Evolutionary conservation across 2,888 invertebrate species (phyloP).

Genomic region (Pardosa pseudoannulata): DNA sequence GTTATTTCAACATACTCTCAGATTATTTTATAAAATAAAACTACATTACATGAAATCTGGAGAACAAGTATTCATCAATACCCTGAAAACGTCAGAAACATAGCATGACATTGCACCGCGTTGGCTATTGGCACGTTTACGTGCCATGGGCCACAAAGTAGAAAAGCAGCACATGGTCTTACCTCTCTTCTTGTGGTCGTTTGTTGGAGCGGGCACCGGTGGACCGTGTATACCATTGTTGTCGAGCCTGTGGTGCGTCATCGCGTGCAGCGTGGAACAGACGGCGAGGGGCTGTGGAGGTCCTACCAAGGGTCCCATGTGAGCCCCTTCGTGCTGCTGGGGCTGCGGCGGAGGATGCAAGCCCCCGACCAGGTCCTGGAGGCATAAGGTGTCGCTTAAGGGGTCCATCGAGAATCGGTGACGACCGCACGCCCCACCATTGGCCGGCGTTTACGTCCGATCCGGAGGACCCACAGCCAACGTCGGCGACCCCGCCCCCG

Average conservation of each 20-base stretch:
- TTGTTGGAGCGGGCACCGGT: conserved; percentile 7
- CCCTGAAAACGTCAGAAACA: too few relatives aligned
- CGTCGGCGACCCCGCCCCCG: conserved; percentile 27
- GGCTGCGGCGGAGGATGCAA: conserved; percentile 73
- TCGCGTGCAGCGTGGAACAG: conserved; percentile 59
- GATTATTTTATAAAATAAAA: too few relatives aligned
- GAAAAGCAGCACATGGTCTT: too few relatives aligned
- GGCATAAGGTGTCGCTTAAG: conserved; percentile 77
- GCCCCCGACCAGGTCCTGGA: conserved; percentile 75
- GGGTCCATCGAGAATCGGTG: conserved; percentile 65
- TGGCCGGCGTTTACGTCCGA: conserved; percentile 59
- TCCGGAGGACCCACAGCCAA: conserved; percentile 23
- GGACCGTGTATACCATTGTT: conserved; percentile 41
- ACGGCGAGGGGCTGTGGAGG: conserved; percentile 50
- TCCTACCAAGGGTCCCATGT: conserved; percentile 56
- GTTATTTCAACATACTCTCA: too few relatives aligned
- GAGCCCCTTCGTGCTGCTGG: conserved; percentile 32
- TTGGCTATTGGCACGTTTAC: too few relatives aligned
- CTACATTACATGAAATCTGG: too few relatives aligned
- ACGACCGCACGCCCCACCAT: conserved; percentile 43
- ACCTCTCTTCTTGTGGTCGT: conserved; percentile 67
- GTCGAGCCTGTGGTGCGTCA: conserved; percentile 59
- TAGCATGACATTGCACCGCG: too few relatives aligned
- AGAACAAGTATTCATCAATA: too few relatives aligned
- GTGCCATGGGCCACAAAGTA: too few relatives aligned